Conservation (phyloP, 2,888 invertebrate genomes). For the Ichneumoninae sp. region DNA sequence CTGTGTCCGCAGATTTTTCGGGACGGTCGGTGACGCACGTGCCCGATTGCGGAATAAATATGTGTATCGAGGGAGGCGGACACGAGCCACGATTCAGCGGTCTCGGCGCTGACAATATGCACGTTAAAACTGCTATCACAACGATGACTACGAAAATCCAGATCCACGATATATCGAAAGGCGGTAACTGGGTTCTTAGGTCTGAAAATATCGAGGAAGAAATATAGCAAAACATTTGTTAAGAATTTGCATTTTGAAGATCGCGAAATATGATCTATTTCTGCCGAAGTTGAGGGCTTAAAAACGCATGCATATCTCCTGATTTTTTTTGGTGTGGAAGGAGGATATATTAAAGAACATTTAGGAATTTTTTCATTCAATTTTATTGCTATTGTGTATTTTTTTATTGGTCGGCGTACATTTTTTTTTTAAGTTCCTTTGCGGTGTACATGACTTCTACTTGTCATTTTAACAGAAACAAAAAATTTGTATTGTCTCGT, state of each 20-base stretch:
- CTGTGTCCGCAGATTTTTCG: slow-evolving; percentile 20
- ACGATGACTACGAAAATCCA: slow-evolving; percentile 52
- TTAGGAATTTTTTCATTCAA: too few species aligned
- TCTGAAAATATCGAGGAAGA: slow-evolving; percentile 16
- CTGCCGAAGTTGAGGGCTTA: too few species aligned
- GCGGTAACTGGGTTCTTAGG: slow-evolving; percentile 27
- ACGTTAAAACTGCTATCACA: slow-evolving; percentile 40
- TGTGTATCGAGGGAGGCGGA: slow-evolving; percentile 51
- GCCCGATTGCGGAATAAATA: slow-evolving; percentile 50
- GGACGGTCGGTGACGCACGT: background rate
- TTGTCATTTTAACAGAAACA: too few species aligned
- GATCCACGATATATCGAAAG: slow-evolving; percentile 55
- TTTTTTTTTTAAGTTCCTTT: too few species aligned
- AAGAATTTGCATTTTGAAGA: background rate
- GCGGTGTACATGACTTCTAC: too few species aligned
- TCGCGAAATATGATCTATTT: background rate
- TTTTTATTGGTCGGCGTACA: too few species aligned
- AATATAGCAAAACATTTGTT: background rate
- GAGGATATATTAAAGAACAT: too few species aligned
- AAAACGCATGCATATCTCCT: too few species aligned
- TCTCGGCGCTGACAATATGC: slow-evolving; percentile 52
- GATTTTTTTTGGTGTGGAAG: too few species aligned
- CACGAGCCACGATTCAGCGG: slow-evolving; percentile 22
- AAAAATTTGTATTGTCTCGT: too few species aligned
- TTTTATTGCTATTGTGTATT: too few species aligned